These are phyloP conservation scores for Drosophila dives DNA, from an alignment of 2,888 invertebrate genomes.

Conservation along the genomic window DNA sequence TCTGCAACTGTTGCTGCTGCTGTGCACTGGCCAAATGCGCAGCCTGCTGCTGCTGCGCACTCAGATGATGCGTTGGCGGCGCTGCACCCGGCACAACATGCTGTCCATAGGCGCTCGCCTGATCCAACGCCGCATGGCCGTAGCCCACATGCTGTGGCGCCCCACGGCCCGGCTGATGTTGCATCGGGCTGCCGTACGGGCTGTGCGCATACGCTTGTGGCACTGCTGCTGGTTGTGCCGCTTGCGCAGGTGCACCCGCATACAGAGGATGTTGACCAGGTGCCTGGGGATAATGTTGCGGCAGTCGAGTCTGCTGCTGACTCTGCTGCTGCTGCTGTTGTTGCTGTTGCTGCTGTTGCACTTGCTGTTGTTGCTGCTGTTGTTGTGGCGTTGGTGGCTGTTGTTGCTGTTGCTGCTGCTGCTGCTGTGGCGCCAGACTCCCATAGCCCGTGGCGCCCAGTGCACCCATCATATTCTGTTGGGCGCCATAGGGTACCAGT, in stretches of 20 bases:
- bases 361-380: slow-evolving; percentile 84
- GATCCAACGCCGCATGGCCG: slow-evolving; percentile 83
- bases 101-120: slow-evolving; percentile 85
- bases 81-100: slow-evolving; percentile 84
- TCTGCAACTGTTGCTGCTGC: slow-evolving; percentile 76
- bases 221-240: slow-evolving; percentile 67
- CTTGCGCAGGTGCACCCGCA: slow-evolving; percentile 85
- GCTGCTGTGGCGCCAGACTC: slow-evolving; percentile 84
- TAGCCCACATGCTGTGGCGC: slow-evolving; percentile 84
- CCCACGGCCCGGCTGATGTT: slow-evolving; percentile 84
- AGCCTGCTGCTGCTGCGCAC: slow-evolving; percentile 82
- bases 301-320: slow-evolving; percentile 85
- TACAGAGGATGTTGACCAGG: slow-evolving; percentile 86
- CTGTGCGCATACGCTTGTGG: slow-evolving; percentile 85
- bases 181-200: slow-evolving; percentile 84
- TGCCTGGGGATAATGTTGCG: slow-evolving; percentile 86
- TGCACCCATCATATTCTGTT: slow-evolving; percentile 85
- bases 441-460: slow-evolving; percentile 77
- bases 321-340: slow-evolving; percentile 86
- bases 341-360: slow-evolving; percentile 84
- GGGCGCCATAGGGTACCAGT: slow-evolving; percentile 83
- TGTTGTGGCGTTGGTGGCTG: slow-evolving; percentile 85
- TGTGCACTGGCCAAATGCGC: slow-evolving; percentile 75
- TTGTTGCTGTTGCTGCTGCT: slow-evolving; percentile 81
- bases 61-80: slow-evolving; percentile 83